Base-by-base conservation (phyloP, 2,888 invertebrate species). In the Epinotia bilunana region DNA sequence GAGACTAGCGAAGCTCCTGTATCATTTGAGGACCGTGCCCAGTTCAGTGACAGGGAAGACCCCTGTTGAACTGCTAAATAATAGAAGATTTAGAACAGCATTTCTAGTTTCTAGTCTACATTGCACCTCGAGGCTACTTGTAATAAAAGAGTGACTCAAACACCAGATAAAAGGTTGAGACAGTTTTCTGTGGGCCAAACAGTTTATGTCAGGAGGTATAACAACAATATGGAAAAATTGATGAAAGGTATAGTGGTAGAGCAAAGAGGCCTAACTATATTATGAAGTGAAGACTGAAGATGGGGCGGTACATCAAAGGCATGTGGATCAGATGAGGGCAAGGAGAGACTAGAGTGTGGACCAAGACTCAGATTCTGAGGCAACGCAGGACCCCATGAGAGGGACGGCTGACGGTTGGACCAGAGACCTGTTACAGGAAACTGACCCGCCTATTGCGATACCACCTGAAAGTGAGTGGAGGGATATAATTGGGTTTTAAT, bases 1-100 rank as follows among this genome's bases (percentile, higher is more conserved):
- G 68, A 13, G 58, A 77, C 72, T 79, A 72, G 73, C 76, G 61
- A 70, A 77, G 64, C 62, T 71, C 23, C 61, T 76, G 18, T 77
- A 70, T 58, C 18, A 20, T 23, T 53, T 77, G 49, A 58, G 76
- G 7, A 33, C 33, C 33, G 33, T 33, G 33, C 33, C 33, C 33
- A 33, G 33, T 33, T 33, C 33, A 33, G n/a, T 63, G 3, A 78
- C 74, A 9, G 76, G 72, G 1, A 74, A 73, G 58, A 60, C 76
- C 11, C 77, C 76, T 39, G 76, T 75, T 7, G 76, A 78, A 33
- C 33, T 62, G 2, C 39, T 62, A 7, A 62, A 62, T 62, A 39
- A 39, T 16, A 13, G 62, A 16, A 62, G 33, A 39, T 62, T 33
- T 62, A 62, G 62, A 39, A 62, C 62, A 39, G 62, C 62, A 39